Percentiles rank a stretch among this genome's conserved stretches.
phyloP scores from a whole-genome alignment of 2,888 invertebrate species.

The Epicampocera succincta region DNA sequence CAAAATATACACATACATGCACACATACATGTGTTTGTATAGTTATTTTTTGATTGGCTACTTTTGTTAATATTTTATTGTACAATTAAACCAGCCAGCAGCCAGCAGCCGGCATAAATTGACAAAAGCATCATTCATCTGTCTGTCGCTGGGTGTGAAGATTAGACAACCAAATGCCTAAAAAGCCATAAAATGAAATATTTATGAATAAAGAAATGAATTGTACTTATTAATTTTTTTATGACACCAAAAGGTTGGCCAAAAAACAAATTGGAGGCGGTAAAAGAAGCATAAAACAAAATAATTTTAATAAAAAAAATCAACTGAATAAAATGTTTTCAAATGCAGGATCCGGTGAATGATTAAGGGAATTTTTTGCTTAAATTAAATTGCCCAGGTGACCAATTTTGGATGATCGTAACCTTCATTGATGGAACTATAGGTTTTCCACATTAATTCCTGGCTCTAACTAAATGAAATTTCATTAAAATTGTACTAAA shows the following conservation, averaged over 20 bases:
- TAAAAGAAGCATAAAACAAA: slow-evolving; percentile 7
- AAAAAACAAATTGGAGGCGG: slow-evolving; percentile 23
- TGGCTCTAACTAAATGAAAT: too few species aligned
- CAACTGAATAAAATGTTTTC: too few species aligned
- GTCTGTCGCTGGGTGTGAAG: slow-evolving; percentile 4
- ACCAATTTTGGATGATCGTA: too few species aligned
- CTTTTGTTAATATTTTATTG: slow-evolving; percentile 22
- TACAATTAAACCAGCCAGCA: slow-evolving; percentile 21
- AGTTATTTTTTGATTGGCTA: neutral
- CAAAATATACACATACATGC: neutral
- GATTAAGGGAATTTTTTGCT: too few species aligned
- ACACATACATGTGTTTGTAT: neutral
- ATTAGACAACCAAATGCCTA: neutral
- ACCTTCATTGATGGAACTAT: too few species aligned
- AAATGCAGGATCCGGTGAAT: too few species aligned
- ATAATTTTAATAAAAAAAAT: neutral
- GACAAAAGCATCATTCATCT: neutral
- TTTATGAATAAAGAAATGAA: slow-evolving; percentile 8
- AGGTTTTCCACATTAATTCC: too few species aligned
- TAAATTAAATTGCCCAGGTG: too few species aligned
- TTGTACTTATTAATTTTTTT: slow-evolving; percentile 12
- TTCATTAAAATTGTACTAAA: too few species aligned
- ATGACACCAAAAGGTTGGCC: slow-evolving; percentile 20
- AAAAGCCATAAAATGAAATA: neutral
- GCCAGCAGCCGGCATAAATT: slow-evolving; percentile 19